phyloP scores from a whole-genome alignment of 2,888 invertebrate genomes.

The Calephelis perditalis region DNA sequence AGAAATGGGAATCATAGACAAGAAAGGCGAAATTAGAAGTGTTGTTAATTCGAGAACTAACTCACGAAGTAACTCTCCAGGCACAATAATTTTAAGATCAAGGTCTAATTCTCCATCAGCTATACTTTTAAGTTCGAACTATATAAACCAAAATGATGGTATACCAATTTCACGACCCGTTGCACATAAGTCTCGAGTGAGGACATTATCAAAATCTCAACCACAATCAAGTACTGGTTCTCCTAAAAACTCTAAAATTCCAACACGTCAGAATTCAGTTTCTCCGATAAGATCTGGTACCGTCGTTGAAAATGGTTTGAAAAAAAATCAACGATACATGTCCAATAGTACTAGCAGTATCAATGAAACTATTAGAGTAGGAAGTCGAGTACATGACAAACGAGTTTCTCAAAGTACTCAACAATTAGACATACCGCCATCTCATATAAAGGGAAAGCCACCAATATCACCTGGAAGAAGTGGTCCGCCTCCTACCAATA shows the following conservation, averaged over 20 bases:
- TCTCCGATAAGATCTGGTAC: constrained; percentile 54
- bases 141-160: constrained; percentile 47
- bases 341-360: constrained; percentile 73
- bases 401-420: constrained; percentile 62
- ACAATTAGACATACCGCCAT: constrained; percentile 53
- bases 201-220: constrained; percentile 59
- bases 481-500: constrained; percentile 70
- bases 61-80: constrained; percentile 63
- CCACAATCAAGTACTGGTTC: constrained; percentile 70
- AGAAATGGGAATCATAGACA: constrained; percentile 68
- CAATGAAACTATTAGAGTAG: constrained; percentile 62
- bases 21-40: constrained; percentile 47
- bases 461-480: constrained; percentile 67
- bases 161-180: constrained; percentile 42
- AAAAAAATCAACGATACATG: constrained; percentile 57
- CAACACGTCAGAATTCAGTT: constrained; percentile 65
- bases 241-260: constrained; percentile 70
- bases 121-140: constrained; percentile 50
- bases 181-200: constrained; percentile 53
- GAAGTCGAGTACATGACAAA: constrained; percentile 61
- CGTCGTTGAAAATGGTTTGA: constrained; percentile 47
- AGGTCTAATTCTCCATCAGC: constrained; percentile 67
- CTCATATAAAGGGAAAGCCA: constrained; percentile 65
- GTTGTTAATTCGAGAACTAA: constrained; percentile 45
- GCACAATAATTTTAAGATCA: constrained; percentile 56